Percentiles rank a stretch among this genome's conserved stretches.
Conservation (phyloP, 2,888 invertebrate genomes). For the Mechanitis messenoides region DNA sequence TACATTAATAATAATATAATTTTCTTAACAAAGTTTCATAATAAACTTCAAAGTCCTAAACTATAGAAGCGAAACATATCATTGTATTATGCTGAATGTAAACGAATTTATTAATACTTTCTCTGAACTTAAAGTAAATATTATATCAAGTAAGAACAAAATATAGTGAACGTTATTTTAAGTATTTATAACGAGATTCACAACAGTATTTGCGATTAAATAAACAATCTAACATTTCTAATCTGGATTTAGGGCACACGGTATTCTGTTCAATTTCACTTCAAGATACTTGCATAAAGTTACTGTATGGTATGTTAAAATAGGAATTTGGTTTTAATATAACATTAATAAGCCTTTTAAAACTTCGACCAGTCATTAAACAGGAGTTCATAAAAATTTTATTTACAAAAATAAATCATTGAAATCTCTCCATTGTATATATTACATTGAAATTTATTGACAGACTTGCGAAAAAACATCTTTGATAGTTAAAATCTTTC, state of each 20-base stretch:
- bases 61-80: too few species aligned
- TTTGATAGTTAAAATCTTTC: neutral
- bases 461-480: neutral
- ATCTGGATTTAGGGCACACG: constrained; percentile 39
- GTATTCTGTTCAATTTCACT: constrained; percentile 38
- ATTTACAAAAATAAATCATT: too few species aligned
- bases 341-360: too few species aligned
- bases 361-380: too few species aligned
- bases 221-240: constrained; percentile 35
- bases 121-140: neutral
- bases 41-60: too few species aligned
- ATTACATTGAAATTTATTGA: neutral
- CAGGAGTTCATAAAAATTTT: too few species aligned
- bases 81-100: too few species aligned
- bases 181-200: constrained; percentile 5
- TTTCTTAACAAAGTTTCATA: too few species aligned
- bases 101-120: too few species aligned
- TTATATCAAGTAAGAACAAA: constrained; percentile 11
- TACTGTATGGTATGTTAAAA: too few species aligned
- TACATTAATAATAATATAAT: too few species aligned
- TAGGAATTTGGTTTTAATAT: too few species aligned
- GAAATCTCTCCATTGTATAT: neutral
- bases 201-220: neutral
- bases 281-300: constrained; percentile 8
- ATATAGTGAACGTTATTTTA: constrained; percentile 8